Conservation (phyloP, 2,888 invertebrate genomes). For the Cryptus viduatorius region DNA sequence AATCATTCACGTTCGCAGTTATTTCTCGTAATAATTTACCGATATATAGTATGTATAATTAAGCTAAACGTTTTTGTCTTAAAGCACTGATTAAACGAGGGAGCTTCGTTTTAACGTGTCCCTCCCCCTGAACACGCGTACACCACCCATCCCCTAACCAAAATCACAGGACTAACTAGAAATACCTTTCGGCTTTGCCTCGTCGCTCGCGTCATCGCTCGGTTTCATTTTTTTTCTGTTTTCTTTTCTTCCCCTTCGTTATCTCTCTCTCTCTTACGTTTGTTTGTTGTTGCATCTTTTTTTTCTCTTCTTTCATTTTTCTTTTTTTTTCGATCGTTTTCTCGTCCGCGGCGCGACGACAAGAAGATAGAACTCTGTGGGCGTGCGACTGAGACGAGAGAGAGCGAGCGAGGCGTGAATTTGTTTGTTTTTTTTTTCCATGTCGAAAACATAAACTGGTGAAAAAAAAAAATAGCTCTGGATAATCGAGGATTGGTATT, state of each 20-base stretch:
- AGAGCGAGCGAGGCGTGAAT: constrained; percentile 19
- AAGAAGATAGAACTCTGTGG: constrained; percentile 35
- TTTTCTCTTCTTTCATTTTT: not conserved
- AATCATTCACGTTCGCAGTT: constrained; percentile 57
- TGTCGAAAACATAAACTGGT: not conserved
- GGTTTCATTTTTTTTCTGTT: not conserved
- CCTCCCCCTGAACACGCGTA: constrained; percentile 82
- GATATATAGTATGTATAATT: constrained; percentile 78
- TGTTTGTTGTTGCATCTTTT: constrained; percentile 18
- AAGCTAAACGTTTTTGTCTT: constrained; percentile 83
- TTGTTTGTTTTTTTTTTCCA: not conserved
- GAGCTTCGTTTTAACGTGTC: constrained; percentile 84
- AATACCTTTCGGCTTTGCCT: constrained; percentile 79
- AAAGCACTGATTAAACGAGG: constrained; percentile 85
- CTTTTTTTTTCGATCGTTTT: not conserved
- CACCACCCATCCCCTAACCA: constrained; percentile 83
- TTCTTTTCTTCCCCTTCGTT: constrained; percentile 10
- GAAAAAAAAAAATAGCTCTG: not conserved
- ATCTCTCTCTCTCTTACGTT: constrained; percentile 10
- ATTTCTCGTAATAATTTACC: constrained; percentile 77
- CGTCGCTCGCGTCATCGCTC: constrained; percentile 62
- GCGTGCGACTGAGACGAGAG: constrained; percentile 27
- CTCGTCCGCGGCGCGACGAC: constrained; percentile 29
- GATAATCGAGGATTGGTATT: not conserved
- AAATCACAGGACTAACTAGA: constrained; percentile 85